Percentiles rank a stretch among this genome's conserved stretches.
Conservation (phyloP, 2,797 vertebrate species). For the Neosilurus hyrtlii region DNA sequence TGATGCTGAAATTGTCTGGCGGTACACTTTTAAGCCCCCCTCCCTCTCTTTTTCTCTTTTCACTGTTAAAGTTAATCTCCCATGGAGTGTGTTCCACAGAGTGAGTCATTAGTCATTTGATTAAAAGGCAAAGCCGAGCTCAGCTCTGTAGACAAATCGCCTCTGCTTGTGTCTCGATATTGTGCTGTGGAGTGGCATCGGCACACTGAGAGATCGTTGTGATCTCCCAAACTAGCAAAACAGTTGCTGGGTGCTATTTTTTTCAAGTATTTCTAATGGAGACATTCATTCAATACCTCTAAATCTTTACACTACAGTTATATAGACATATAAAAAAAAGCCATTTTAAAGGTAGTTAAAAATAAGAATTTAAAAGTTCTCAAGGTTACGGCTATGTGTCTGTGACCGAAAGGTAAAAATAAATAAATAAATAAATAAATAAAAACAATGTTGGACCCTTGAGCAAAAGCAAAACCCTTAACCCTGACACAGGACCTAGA, state of each 20-base stretch:
- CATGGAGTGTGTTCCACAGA: slow-evolving; percentile 61
- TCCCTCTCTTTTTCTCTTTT: slow-evolving; percentile 57
- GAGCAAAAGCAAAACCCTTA: not conserved
- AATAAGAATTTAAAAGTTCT: not conserved
- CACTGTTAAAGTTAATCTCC: slow-evolving; percentile 59
- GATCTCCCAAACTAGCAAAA: slow-evolving; percentile 22
- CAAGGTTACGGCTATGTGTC: not conserved
- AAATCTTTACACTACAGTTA: not conserved
- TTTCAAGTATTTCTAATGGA: not conserved
- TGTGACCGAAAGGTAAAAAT: not conserved
- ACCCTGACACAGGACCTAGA: not conserved
- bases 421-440: not conserved
- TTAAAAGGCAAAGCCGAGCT: slow-evolving; percentile 67
- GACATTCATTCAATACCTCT: not conserved
- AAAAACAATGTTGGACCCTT: not conserved
- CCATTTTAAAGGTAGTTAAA: not conserved
- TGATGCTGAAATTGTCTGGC: slow-evolving; percentile 32
- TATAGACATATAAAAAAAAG: not conserved
- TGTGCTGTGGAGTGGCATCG: slow-evolving; percentile 59
- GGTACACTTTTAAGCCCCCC: not conserved
- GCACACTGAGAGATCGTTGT: slow-evolving; percentile 55
- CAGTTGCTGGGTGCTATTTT: not conserved
- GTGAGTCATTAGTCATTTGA: slow-evolving; percentile 74
- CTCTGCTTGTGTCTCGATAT: slow-evolving; percentile 66
- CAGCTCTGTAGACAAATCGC: slow-evolving; percentile 71